These are phyloP conservation scores for Cryptocheilus praepositus DNA, from an alignment of 2,888 invertebrate species.

Conservation along the genomic window DNA sequence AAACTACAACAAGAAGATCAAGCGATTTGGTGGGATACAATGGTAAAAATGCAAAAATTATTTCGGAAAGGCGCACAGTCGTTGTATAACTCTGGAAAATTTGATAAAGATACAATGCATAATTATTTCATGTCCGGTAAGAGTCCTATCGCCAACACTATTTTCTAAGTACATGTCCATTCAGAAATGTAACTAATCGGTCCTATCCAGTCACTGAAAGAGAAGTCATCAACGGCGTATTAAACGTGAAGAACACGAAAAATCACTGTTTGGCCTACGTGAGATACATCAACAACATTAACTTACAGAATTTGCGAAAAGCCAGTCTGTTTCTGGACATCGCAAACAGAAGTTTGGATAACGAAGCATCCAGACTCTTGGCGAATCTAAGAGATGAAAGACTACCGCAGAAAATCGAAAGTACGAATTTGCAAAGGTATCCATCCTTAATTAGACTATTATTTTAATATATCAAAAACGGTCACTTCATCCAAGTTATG, in stretches of 20 bases:
- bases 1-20: conserved; percentile 97
- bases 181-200: not conserved
- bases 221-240: conserved; percentile 96
- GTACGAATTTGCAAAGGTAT: conserved; percentile 91
- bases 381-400: conserved; percentile 93
- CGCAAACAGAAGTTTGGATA: conserved; percentile 91
- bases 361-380: conserved; percentile 92
- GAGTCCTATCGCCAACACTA: conserved; percentile 22
- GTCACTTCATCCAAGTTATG: not conserved
- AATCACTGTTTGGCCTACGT: conserved; percentile 97
- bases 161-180: not conserved
- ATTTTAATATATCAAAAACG: not conserved
- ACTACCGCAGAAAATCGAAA: conserved; percentile 91
- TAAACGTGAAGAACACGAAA: conserved; percentile 94
- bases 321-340: conserved; percentile 97
- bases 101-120: conserved; percentile 95
- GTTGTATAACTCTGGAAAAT: conserved; percentile 88
- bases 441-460: conserved; percentile 39
- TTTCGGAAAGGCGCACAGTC: conserved; percentile 93
- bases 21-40: conserved; percentile 98
- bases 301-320: conserved; percentile 94
- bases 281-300: conserved; percentile 97
- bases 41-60: conserved; percentile 95
- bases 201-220: conserved; percentile 90
- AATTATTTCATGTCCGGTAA: conserved; percentile 99